Evolutionary conservation across 2,888 invertebrate genomes (phyloP).

Genomic region (Callosobruchus maculatus): DNA sequence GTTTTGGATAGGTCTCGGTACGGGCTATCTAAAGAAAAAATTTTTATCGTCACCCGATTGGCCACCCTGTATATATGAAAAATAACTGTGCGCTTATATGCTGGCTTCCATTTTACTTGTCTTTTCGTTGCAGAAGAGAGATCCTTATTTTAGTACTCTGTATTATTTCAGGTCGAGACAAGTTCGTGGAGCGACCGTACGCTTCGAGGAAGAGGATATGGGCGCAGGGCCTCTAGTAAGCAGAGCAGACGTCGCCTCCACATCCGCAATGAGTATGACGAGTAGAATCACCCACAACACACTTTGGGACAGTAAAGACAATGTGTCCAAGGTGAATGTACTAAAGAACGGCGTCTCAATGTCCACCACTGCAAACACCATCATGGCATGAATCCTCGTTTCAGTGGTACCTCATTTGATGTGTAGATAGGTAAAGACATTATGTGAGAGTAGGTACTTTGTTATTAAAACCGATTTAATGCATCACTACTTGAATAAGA

Average conservation of each 20-base stretch:
- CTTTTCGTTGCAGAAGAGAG: too few relatives aligned
- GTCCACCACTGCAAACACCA: neutral
- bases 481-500: too few relatives aligned
- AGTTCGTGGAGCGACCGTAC: slow-evolving; percentile 12
- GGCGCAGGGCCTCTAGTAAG: slow-evolving; percentile 53
- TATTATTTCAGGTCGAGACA: slow-evolving; percentile 9
- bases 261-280: slow-evolving; percentile 57
- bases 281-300: slow-evolving; percentile 49
- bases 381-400: neutral
- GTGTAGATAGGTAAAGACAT: neutral
- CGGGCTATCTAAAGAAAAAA: too few relatives aligned
- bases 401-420: neutral
- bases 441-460: neutral
- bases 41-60: too few relatives aligned
- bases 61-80: too few relatives aligned
- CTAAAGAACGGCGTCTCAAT: neutral
- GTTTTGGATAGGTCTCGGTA: too few relatives aligned
- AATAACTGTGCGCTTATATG: too few relatives aligned
- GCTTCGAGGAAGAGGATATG: slow-evolving; percentile 49
- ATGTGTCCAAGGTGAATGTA: slow-evolving; percentile 17
- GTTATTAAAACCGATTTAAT: too few relatives aligned
- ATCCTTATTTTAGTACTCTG: too few relatives aligned
- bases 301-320: slow-evolving; percentile 33
- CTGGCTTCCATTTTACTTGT: too few relatives aligned
- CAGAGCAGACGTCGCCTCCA: slow-evolving; percentile 50